Evolutionary conservation across 2,888 invertebrate species (phyloP), one percentile per base, ranked within the genome.

Genomic region (Oligia fasciuncula): DNA sequence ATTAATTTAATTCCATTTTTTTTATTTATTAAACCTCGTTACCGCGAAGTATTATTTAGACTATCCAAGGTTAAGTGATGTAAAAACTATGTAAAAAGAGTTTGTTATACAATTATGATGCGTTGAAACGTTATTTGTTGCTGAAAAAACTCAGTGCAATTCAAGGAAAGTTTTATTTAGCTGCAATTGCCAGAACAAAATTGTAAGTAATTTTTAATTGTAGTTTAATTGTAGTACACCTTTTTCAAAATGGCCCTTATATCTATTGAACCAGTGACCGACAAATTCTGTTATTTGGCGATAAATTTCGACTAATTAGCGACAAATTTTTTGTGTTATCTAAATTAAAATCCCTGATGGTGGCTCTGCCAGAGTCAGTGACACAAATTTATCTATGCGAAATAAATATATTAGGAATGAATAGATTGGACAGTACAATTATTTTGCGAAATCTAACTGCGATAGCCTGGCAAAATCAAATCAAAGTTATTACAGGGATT

Each of bases 21-120:
- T 77, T 60, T 1, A 80, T 71, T 79, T 57, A 78, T 17, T 0
- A 73, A 79, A 75, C 60, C 70, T 23, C 35, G 63, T 46, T 57
- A 66, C 73, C 70, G 67, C 23, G 54, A 78, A 86, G 65, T 73
- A 83, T 75, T 85, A 84, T 87, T 83, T 87, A 83, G 78, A 83
- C 87, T 90, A 84, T 85, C 74, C 87, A 88, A 91, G 89, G 91
- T 90, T 89, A 89, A 83, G 85, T 88, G 86, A 72, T 88, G 78
- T 76, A 73, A 77, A 82, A 76, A 69, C 65, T 62, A 81, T 76
- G 72, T 80, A 72, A 74, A 46, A 76, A 73, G 60, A 70, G 49
- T 76, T 80, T 80, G 68, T 66, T 76, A 86, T 62, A 86, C 73
- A 83, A 78, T 72, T 74, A 87, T 69, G 46, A 73, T 77, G 74